A percentile compares a stretch with the other conserved stretches of the same genome.
phyloP scores from a whole-genome alignment of 1,140 invertebrate genomes.

The Anoplophora glabripennis region DNA sequence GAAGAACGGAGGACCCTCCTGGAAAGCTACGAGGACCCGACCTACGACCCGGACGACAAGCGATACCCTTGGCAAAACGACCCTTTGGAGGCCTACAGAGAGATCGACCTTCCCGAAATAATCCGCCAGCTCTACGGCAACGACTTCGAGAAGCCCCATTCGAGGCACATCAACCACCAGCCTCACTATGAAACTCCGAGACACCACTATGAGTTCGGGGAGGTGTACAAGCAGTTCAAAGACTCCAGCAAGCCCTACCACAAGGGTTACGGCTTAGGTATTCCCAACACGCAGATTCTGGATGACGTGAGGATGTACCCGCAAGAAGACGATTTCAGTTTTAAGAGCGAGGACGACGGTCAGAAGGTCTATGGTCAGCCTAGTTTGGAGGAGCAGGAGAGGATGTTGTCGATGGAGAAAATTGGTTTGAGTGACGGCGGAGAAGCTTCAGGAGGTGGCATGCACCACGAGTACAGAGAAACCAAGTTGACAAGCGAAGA shows the following conservation, averaged over 20 bases:
- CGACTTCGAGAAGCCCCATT: too few relatives aligned
- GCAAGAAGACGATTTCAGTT: conserved; percentile 32
- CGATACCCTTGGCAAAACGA: conserved; percentile 10
- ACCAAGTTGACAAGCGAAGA: conserved; percentile 16
- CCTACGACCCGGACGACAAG: conserved; percentile 4
- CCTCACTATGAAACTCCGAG: background rate
- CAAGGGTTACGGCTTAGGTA: conserved; percentile 1
- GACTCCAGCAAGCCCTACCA: background rate
- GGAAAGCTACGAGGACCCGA: background rate
- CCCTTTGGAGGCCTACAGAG: background rate
- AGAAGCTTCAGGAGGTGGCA: conserved; percentile 3
- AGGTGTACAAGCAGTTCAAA: conserved; percentile 4
- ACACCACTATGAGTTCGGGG: background rate
- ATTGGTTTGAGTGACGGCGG: background rate
- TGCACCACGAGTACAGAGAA: conserved; percentile 12
- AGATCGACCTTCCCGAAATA: conserved; percentile 16
- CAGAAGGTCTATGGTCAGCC: background rate
- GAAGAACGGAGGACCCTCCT: conserved; percentile 11
- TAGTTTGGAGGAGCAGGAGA: conserved; percentile 5
- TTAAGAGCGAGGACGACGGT: conserved; percentile 17
- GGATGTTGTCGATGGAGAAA: background rate
- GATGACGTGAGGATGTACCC: conserved; percentile 35
- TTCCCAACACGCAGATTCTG: conserved; percentile 4
- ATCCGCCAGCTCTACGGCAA: too few relatives aligned
- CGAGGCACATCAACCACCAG: too few relatives aligned